These are phyloP conservation scores for Ophion ellenae DNA, from an alignment of 2,888 invertebrate species.

Conservation along the genomic window DNA sequence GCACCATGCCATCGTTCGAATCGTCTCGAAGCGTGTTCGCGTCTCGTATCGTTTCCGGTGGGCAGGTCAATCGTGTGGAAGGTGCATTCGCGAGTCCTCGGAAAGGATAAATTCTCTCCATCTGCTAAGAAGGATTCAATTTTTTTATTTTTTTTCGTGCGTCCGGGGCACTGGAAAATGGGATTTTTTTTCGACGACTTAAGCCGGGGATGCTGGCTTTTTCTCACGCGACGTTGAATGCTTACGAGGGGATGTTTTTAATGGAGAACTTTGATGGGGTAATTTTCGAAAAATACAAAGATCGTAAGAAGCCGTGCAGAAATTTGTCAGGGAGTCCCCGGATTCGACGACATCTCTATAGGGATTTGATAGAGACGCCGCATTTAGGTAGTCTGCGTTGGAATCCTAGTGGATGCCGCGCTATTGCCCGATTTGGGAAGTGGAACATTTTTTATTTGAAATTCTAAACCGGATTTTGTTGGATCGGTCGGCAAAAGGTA, in stretches of 20 bases:
- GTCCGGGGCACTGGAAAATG: not conserved
- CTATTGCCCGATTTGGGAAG: too few relatives aligned
- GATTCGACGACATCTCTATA: too few relatives aligned
- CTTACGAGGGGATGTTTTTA: not conserved
- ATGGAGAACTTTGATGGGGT: not conserved
- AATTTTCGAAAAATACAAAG: too few relatives aligned
- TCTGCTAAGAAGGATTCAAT: not conserved
- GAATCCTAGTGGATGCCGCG: too few relatives aligned
- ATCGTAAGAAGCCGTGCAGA: too few relatives aligned
- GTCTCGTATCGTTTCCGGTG: not conserved
- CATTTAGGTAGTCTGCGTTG: too few relatives aligned
- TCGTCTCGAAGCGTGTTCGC: conserved; percentile 6
- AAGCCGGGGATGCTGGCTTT: not conserved
- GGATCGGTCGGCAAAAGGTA: too few relatives aligned
- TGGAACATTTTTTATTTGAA: too few relatives aligned
- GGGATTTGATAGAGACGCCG: too few relatives aligned
- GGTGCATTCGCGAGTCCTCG: not conserved
- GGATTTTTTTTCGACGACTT: not conserved
- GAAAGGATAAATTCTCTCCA: not conserved
- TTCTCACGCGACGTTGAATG: not conserved
- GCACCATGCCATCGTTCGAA: conserved; percentile 25
- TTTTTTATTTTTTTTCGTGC: not conserved
- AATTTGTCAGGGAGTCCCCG: too few relatives aligned
- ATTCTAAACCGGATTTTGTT: too few relatives aligned
- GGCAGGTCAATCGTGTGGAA: not conserved